phyloP scores from a whole-genome alignment of 2,113 vertebrate genomes.

The Orcinus orca region DNA sequence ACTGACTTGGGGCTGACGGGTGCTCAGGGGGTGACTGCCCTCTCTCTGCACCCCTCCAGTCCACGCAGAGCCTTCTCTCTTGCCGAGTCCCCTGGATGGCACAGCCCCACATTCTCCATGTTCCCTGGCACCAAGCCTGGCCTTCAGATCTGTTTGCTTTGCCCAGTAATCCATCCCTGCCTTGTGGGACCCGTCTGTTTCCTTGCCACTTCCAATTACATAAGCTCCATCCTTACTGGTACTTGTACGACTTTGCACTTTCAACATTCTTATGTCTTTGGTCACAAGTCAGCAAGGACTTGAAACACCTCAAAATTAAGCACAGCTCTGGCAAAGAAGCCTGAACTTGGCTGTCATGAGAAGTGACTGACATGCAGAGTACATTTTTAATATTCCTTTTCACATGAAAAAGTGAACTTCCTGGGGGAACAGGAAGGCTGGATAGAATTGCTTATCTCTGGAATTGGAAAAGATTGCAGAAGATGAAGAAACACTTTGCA shows the following conservation, averaged over 20 bases:
- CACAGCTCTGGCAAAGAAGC: not conserved
- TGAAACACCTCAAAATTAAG: not conserved
- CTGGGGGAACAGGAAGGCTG: accelerated
- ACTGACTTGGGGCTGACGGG: accelerated
- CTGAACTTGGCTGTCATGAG: not conserved
- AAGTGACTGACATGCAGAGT: not conserved
- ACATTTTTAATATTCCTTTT: not conserved
- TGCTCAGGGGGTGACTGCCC: accelerated
- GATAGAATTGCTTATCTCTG: accelerated
- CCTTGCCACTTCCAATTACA: accelerated
- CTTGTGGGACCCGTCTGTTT: not conserved
- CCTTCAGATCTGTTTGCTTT: accelerated
- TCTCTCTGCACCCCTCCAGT: not conserved
- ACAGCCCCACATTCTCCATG: accelerated
- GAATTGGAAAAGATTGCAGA: not conserved
- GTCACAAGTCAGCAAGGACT: not conserved
- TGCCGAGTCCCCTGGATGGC: accelerated
- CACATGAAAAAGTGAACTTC: accelerated
- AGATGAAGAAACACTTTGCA: not conserved
- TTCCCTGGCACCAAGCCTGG: accelerated
- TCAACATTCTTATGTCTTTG: not conserved
- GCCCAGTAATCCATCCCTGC: accelerated
- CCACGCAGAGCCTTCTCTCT: accelerated
- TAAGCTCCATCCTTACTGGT: not conserved
- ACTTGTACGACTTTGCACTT: not conserved